These are phyloP conservation scores for Myopa testacea DNA, from an alignment of 2,888 invertebrate genomes.

Conservation along the genomic window DNA sequence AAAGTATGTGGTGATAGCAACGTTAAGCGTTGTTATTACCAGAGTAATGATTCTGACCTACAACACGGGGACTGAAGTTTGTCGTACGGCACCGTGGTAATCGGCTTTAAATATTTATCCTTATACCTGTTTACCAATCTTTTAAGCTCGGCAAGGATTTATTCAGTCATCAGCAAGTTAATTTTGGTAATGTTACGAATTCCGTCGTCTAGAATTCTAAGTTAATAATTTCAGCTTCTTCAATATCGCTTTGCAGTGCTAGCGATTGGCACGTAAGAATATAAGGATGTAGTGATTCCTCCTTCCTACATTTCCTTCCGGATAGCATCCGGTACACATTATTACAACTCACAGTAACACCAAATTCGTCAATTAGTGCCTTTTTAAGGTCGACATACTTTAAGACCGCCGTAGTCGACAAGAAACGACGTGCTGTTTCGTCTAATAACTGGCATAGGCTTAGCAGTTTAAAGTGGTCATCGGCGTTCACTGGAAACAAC, in stretches of 20 bases:
- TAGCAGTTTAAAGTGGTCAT: constrained; percentile 23
- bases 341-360: constrained; percentile 30
- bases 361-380: constrained; percentile 39
- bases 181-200: constrained; percentile 25
- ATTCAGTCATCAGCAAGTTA: constrained; percentile 15
- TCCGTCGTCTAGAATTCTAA: constrained; percentile 34
- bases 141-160: constrained; percentile 18
- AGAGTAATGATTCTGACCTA: too few species aligned
- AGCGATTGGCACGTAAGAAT: constrained; percentile 29
- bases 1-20: too few species aligned
- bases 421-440: constrained; percentile 27
- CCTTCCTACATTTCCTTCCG: constrained; percentile 29
- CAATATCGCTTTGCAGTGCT: constrained; percentile 30
- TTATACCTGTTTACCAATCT: constrained; percentile 18
- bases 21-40: too few species aligned
- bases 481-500: background rate
- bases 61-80: background rate
- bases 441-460: constrained; percentile 29
- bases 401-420: constrained; percentile 19
- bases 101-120: constrained; percentile 23
- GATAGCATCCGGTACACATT: constrained; percentile 35
- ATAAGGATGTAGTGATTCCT: constrained; percentile 31
- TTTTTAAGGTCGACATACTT: constrained; percentile 20
- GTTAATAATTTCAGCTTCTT: constrained; percentile 30
- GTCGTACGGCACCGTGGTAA: background rate